These are phyloP conservation scores for Uria aalge DNA, from an alignment of 2,113 vertebrate genomes.

Conservation along the genomic window DNA sequence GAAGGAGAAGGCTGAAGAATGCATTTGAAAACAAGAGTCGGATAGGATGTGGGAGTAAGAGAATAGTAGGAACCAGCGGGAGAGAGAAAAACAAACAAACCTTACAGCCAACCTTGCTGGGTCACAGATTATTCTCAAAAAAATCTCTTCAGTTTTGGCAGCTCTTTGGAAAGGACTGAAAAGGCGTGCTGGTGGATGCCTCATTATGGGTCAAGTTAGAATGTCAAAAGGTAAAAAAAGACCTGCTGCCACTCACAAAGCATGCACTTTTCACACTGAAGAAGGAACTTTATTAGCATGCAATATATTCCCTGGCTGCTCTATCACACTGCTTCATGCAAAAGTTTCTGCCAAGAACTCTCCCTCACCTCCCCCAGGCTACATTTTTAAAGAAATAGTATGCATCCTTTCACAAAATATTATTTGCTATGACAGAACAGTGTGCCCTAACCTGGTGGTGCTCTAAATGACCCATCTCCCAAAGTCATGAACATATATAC, in stretches of 20 bases:
- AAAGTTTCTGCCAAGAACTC: neutral
- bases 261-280: neutral
- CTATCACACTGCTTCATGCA: neutral
- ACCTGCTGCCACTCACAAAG: slow-evolving; percentile 13
- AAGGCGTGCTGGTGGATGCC: neutral
- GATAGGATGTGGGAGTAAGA: slow-evolving; percentile 32
- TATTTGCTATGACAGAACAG: neutral
- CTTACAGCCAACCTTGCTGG: neutral
- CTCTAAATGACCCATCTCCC: neutral
- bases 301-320: neutral
- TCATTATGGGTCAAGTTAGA: slow-evolving; percentile 12
- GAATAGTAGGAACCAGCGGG: slow-evolving; percentile 36
- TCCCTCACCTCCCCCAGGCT: neutral
- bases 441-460: neutral
- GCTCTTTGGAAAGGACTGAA: slow-evolving; percentile 35
- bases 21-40: slow-evolving; percentile 2
- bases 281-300: slow-evolving; percentile 30
- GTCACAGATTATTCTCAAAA: slow-evolving; percentile 38
- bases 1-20: slow-evolving; percentile 47
- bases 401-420: neutral
- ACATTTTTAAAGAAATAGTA: neutral
- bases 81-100: slow-evolving; percentile 57
- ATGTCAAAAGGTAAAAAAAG: slow-evolving; percentile 31
- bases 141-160: slow-evolving; percentile 3
- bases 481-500: neutral